Conservation (phyloP, 2,797 vertebrate genomes). For the Gymnodraco acuticeps region DNA sequence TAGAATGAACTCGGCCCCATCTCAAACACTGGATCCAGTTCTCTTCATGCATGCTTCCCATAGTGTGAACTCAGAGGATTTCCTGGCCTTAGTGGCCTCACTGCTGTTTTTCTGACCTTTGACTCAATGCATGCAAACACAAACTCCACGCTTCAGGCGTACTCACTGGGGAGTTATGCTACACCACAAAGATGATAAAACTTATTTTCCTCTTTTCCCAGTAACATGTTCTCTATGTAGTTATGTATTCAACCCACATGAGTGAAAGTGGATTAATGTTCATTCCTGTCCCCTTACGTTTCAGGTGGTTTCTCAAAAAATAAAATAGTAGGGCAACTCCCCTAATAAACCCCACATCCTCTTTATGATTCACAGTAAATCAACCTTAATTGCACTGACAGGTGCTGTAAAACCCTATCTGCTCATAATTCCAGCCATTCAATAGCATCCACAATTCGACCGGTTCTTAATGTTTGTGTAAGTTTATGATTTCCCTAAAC, state of each 20-base stretch:
- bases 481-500: conserved; percentile 79
- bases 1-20: too few species aligned
- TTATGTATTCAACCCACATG: not conserved
- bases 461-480: conserved; percentile 65
- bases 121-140: conserved; percentile 33
- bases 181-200: not conserved
- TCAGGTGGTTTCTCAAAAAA: conserved; percentile 54
- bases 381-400: conserved; percentile 60
- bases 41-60: conserved; percentile 6
- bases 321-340: conserved; percentile 13
- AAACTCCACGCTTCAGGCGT: not conserved
- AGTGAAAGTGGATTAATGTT: conserved; percentile 6
- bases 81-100: conserved; percentile 64
- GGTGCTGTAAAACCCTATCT: conserved; percentile 73
- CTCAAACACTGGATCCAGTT: too few species aligned
- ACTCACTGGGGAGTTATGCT: conserved; percentile 15
- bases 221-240: not conserved
- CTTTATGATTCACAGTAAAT: conserved; percentile 71
- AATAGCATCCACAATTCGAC: conserved; percentile 55
- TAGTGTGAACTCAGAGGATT: conserved; percentile 64
- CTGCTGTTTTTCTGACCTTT: conserved; percentile 61
- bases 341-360: conserved; percentile 45
- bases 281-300: conserved; percentile 23
- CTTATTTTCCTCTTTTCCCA: conserved; percentile 3
- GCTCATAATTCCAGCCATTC: conserved; percentile 65